phyloP scores from a whole-genome alignment of 2,888 invertebrate genomes.

The Halocaridina rubra region DNA sequence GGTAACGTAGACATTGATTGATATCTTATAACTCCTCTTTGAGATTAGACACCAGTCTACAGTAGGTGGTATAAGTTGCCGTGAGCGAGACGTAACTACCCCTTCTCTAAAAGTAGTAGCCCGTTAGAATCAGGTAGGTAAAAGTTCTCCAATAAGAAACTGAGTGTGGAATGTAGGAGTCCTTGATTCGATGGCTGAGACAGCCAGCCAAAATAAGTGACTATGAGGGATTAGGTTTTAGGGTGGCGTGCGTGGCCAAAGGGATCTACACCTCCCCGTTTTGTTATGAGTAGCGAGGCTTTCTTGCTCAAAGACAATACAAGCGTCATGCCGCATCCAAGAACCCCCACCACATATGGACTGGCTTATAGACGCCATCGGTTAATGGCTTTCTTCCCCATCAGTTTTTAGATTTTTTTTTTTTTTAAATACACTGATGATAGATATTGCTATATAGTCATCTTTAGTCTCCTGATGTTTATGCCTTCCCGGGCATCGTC shows the following conservation, averaged over 20 bases:
- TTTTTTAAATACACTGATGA: too few species aligned
- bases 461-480: background rate
- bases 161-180: background rate
- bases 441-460: too few species aligned
- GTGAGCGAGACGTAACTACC: background rate
- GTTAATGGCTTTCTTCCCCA: background rate
- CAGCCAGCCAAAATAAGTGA: too few species aligned
- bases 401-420: too few species aligned
- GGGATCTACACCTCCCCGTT: too few species aligned
- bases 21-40: too few species aligned
- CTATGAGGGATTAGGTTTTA: background rate
- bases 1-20: background rate
- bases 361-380: background rate
- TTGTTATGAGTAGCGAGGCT: too few species aligned
- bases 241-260: background rate
- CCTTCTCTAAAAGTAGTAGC: background rate
- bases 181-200: background rate
- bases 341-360: background rate
- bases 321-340: background rate
- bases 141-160: background rate
- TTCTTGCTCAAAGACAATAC: too few species aligned
- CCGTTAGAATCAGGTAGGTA: background rate
- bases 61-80: too few species aligned
- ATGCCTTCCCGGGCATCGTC: too few species aligned
- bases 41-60: too few species aligned